A percentile compares a stretch with the other conserved stretches of the same genome.
These are phyloP conservation scores for Xiphophorus maculatus DNA, from an alignment of 2,113 vertebrate genomes.

Conservation along the genomic window DNA sequence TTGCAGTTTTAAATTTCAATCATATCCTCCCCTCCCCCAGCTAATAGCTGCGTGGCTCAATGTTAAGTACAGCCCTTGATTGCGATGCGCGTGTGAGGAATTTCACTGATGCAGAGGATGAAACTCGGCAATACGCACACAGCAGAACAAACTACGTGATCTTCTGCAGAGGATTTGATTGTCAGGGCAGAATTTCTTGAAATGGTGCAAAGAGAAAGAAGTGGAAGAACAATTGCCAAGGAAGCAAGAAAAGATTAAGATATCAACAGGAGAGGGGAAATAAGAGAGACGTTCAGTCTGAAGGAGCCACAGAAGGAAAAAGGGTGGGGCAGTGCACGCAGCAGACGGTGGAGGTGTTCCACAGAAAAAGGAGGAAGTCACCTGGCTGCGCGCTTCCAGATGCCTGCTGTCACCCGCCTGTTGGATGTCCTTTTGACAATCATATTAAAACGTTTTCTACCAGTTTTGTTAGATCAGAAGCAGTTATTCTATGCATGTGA, in stretches of 20 bases:
- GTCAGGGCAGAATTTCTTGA: neutral
- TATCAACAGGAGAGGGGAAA: conserved; percentile 60
- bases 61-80: conserved; percentile 62
- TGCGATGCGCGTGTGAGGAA: conserved; percentile 28
- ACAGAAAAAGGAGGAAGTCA: conserved; percentile 52
- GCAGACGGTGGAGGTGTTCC: conserved; percentile 63
- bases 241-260: conserved; percentile 24
- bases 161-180: conserved; percentile 44
- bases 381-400: conserved; percentile 74
- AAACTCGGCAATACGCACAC: conserved; percentile 18
- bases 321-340: conserved; percentile 71
- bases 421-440: conserved; percentile 22
- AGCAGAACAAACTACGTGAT: conserved; percentile 30
- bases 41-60: conserved; percentile 51
- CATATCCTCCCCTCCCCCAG: conserved; percentile 59
- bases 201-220: neutral
- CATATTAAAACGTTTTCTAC: conserved; percentile 10
- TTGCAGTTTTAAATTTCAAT: conserved; percentile 30
- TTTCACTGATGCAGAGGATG: conserved; percentile 33
- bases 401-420: conserved; percentile 45
- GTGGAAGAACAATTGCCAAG: neutral
- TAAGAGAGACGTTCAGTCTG: conserved; percentile 22
- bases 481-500: conserved; percentile 15
- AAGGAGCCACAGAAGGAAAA: conserved; percentile 36
- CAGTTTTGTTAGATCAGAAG: conserved; percentile 33